Conservation (phyloP, 2,888 invertebrate genomes). For the Nowickia ferox region DNA sequence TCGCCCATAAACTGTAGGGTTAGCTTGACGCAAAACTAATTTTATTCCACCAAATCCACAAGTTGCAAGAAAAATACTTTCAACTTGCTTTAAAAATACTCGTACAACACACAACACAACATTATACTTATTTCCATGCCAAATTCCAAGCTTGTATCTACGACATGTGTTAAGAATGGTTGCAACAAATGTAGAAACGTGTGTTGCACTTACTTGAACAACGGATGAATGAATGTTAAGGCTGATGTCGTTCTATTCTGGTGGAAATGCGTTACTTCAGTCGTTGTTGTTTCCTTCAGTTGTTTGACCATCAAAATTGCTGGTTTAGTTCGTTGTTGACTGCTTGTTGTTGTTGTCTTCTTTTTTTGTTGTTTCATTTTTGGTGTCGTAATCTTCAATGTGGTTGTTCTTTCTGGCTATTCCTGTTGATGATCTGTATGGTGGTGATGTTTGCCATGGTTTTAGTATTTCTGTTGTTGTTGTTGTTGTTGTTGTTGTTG, state of each 20-base stretch:
- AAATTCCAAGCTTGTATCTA: slow-evolving; percentile 54
- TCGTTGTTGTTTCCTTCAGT: slow-evolving; percentile 21
- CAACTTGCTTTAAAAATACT: slow-evolving; percentile 6
- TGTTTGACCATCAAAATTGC: slow-evolving; percentile 54
- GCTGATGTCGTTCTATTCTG: slow-evolving; percentile 37
- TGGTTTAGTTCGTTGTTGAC: background rate
- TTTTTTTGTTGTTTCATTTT: background rate
- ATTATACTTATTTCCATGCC: slow-evolving; percentile 40
- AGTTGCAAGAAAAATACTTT: background rate
- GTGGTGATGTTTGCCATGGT: slow-evolving; percentile 35
- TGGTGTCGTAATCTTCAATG: slow-evolving; percentile 30
- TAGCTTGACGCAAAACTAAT: background rate
- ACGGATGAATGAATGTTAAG: slow-evolving; percentile 26
- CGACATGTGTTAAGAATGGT: slow-evolving; percentile 70
- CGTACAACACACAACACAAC: slow-evolving; percentile 6
- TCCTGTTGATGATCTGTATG: slow-evolving; percentile 29
- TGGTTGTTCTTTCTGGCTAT: slow-evolving; percentile 42
- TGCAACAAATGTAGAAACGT: slow-evolving; percentile 54
- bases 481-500: slow-evolving; percentile 49
- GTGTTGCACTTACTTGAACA: slow-evolving; percentile 28
- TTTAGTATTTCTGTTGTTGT: slow-evolving; percentile 41
- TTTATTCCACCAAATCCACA: slow-evolving; percentile 13
- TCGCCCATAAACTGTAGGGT: slow-evolving; percentile 4
- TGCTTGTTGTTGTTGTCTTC: background rate
- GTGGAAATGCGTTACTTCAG: slow-evolving; percentile 34